Base-by-base conservation (phyloP, 2,797 vertebrate species). In the Centropyge bicolor region DNA sequence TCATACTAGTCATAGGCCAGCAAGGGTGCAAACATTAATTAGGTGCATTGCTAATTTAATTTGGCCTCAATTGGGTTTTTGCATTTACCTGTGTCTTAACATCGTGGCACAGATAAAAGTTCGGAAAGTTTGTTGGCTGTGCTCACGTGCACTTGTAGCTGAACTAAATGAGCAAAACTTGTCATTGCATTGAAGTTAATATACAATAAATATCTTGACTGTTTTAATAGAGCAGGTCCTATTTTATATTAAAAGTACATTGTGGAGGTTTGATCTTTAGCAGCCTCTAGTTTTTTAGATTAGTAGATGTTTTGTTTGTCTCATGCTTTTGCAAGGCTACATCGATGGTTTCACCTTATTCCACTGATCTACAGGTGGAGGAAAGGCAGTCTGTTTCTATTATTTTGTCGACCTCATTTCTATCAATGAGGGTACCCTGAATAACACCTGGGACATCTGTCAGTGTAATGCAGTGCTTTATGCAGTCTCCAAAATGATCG, bases 221-320 rank as follows among this genome's bases (percentile, higher is more conserved):
- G 0, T 3, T 3, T 27, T 36, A 0, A 4, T 20, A 59, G 6
- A n/a, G 54, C 24, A 14, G 8, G n/a, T 5, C 10, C 16, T 40
- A 7, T 27, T 49, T 59, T 38, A 9, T 59, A 2, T 24, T 41
- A 38, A 31, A 31, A 43, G 19, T 54, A 40, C 38, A n/a, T n/a
- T n/a, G n/a, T n/a, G n/a, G n/a, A n/a, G n/a, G n/a, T n/a, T n/a
- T n/a, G n/a, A n/a, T n/a, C n/a, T n/a, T n/a, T n/a, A n/a, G n/a
- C n/a, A n/a, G n/a, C n/a, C n/a, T n/a, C n/a, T n/a, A n/a, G n/a
- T n/a, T n/a, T n/a, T n/a, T n/a, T n/a, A n/a, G n/a, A n/a, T n/a
- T n/a, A n/a, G n/a, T n/a, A n/a, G n/a, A n/a, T n/a, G n/a, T n/a
- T n/a, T n/a, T n/a, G n/a, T n/a, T n/a, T n/a, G n/a, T n/a, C n/a